These are phyloP conservation scores for Aspidapion aeneum DNA, from an alignment of 2,888 invertebrate genomes.

Conservation along the genomic window DNA sequence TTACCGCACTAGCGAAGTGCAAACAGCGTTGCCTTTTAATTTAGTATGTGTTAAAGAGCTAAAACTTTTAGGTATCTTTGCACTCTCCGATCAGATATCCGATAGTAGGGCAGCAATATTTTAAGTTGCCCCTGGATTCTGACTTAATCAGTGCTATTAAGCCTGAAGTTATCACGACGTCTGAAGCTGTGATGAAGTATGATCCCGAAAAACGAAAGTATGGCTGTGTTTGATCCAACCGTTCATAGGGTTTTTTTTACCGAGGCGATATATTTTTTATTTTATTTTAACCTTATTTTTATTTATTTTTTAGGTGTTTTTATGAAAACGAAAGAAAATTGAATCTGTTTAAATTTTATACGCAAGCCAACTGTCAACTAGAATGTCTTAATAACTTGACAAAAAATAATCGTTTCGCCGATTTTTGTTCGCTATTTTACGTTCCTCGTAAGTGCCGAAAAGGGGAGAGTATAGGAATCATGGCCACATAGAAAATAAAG, in stretches of 20 bases:
- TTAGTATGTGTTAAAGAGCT: no score
- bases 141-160: slow-evolving; percentile 65
- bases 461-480: no score
- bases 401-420: slow-evolving; percentile 1
- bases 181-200: slow-evolving; percentile 61
- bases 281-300: no score
- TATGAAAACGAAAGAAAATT: slow-evolving; percentile 9
- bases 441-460: slow-evolving; percentile 16
- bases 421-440: slow-evolving; percentile 16
- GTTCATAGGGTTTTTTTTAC: no score
- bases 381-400: slow-evolving; percentile 18
- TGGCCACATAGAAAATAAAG: no score
- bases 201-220: slow-evolving; percentile 58
- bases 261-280: no score
- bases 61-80: slow-evolving; percentile 55
- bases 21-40: no score
- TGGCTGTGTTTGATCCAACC: no score
- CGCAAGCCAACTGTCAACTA: slow-evolving; percentile 14
- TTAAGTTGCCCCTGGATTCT: slow-evolving; percentile 59
- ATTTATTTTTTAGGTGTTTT: slow-evolving; percentile 10
- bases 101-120: slow-evolving; percentile 62
- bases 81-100: slow-evolving; percentile 67
- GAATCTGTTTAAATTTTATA: slow-evolving; percentile 15
- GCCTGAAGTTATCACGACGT: slow-evolving; percentile 70
- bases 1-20: no score